Conservation (phyloP, 2,888 invertebrate species). For the Isoperla grammatica region DNA sequence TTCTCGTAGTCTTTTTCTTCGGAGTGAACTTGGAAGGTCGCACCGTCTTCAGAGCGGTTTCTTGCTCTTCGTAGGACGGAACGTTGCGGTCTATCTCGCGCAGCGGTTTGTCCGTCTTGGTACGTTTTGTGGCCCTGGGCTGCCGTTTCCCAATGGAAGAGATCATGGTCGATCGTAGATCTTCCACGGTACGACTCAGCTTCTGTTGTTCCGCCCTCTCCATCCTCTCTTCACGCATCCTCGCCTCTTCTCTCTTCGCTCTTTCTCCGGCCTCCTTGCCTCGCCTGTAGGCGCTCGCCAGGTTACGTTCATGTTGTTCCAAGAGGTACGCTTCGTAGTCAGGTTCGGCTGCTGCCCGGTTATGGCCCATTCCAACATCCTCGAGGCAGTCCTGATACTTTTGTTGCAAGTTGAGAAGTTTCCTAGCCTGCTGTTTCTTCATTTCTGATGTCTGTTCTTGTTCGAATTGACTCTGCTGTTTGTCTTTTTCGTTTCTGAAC, state of each 20-base stretch:
- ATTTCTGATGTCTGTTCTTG: constrained; percentile 48
- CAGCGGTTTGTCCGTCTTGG: not conserved
- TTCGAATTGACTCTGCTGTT: constrained; percentile 48
- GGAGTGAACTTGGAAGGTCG: too few relatives aligned
- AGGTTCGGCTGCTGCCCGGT: constrained; percentile 43
- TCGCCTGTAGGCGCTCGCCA: constrained; percentile 41
- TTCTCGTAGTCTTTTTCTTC: too few relatives aligned
- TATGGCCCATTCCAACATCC: constrained; percentile 49
- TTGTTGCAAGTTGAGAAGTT: constrained; percentile 47
- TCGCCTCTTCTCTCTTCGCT: constrained; percentile 39
- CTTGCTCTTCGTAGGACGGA: not conserved
- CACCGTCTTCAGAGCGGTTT: too few relatives aligned
- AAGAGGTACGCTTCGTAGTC: constrained; percentile 39
- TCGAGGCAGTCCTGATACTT: constrained; percentile 47
- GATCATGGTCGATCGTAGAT: constrained; percentile 44
- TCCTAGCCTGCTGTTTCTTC: constrained; percentile 49
- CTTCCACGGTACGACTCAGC: constrained; percentile 45
- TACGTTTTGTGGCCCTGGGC: not conserved
- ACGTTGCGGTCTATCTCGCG: not conserved
- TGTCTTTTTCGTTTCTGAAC: constrained; percentile 48
- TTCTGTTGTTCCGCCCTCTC: constrained; percentile 37
- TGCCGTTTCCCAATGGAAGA: constrained; percentile 26
- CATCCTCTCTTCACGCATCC: constrained; percentile 34
- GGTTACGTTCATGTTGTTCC: constrained; percentile 34
- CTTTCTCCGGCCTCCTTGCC: constrained; percentile 43